Conservation (phyloP, 35 echinoderm and acorn worm genomes). For the Heliocidaris tuberculata region DNA sequence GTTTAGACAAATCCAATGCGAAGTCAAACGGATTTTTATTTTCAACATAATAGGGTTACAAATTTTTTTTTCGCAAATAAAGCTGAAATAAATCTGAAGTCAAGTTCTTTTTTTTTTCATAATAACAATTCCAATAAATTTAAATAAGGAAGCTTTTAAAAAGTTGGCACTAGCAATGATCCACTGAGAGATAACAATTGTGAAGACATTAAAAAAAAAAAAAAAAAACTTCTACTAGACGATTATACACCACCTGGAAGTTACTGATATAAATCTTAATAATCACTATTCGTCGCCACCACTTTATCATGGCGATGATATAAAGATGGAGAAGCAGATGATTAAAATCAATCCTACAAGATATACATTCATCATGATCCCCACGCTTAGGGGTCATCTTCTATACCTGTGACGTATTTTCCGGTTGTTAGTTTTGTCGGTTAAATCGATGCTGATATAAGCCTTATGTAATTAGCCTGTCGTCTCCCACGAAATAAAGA, state of each 20-base stretch:
- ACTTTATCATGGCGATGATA: neutral
- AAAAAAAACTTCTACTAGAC: too few relatives aligned
- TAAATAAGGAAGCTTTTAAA: too few relatives aligned
- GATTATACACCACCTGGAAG: neutral
- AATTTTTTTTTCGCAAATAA: too few relatives aligned
- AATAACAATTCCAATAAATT: too few relatives aligned
- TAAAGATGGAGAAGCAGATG: neutral
- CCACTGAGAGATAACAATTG: too few relatives aligned
- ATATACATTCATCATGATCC: neutral
- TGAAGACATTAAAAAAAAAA: too few relatives aligned
- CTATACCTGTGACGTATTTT: neutral
- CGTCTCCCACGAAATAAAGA: neutral
- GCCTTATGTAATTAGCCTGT: neutral
- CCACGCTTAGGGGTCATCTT: neutral
- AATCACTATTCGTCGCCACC: neutral
- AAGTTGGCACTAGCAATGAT: too few relatives aligned
- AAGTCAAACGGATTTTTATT: too few relatives aligned
- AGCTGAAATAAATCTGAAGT: too few relatives aligned
- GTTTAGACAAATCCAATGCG: too few relatives aligned
- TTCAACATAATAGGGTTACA: too few relatives aligned
- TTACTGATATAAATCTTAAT: neutral
- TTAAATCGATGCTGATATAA: slow-evolving; percentile 18
- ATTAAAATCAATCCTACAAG: neutral
- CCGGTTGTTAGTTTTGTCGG: neutral
- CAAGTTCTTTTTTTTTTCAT: too few relatives aligned